Base-by-base conservation (phyloP, 2,888 invertebrate genomes). In the Agriopis marginaria region DNA sequence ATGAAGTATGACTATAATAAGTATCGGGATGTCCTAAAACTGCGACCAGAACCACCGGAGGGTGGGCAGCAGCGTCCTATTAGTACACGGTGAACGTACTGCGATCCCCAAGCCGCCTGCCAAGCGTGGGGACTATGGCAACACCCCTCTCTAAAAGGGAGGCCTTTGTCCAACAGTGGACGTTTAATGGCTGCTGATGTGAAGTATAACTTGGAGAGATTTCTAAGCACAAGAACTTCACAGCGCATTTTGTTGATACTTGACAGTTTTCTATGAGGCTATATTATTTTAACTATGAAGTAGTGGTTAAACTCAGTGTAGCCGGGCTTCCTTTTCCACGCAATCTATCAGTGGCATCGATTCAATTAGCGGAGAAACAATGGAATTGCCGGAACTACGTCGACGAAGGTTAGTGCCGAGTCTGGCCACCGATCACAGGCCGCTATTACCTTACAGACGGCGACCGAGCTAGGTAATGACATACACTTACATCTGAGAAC, bases 341-440 rank as follows among this genome's bases (percentile, higher is more conserved):
- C 84, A 89, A 91, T 91, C 90, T 92, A 91, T 90, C 86, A 89
- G 90, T 88, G 88, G 91, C 91, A 92, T 92, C 91, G 86, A 92
- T 91, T 92, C 89, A 93, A 93, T 93, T 93, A 92, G 89, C 85
- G 74, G 82, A 77, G 82, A 86, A 92, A 93, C 92, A 92, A 93
- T 92, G 86, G 89, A 83, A 84, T 77, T 78, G 82, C 74, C 76
- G 79, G 77, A 78, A 78, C 76, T 68, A 32, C 56, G 53, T 62
- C 60, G 64, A 61, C 61, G 66, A 67, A 65, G 51, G 63, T 68
- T 68, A 63, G 54, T 45, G 60, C 44, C 60, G 42, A 49, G 51
- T 55, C 51, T 59, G 49, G n/a, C 47, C 47, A 59, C 66, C 54
- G 60, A 54, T 59, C 70, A 59, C 58, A 64, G 59, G 11, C 47